Evolutionary conservation across 2,888 invertebrate species (phyloP), one percentile per base, ranked within the genome.

Genomic region (Trachelus tabidus): DNA sequence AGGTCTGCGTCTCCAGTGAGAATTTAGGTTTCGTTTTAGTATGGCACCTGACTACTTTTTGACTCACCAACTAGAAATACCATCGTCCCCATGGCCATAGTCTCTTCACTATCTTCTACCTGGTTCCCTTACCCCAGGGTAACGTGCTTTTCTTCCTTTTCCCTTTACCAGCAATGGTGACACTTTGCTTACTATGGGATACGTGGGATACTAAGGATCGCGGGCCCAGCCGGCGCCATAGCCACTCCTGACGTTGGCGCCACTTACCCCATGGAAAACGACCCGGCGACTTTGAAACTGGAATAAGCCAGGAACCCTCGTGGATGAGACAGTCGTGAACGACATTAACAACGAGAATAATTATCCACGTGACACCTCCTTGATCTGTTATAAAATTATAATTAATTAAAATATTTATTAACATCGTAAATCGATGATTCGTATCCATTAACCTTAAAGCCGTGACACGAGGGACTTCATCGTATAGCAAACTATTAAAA

Each of bases 191-290:
- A 23, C 40, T 40, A 40, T 15, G 37, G 37, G 37, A 40, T 15
- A 76, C 75, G 31, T 31, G 31, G 31, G 33, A 33, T 33, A 33
- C 33, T 76, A 77, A 81, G 79, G 35, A 34, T 35, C 75, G 34
- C 56, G 79, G 79, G 75, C 75, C 81, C 80, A 81, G 84, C 82
- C 83, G 86, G 86, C 86, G 86, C 85, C 86, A 84, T 76, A 78
- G 79, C 76, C 77, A 82, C 81, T 80, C 80, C 80, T 82, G 81
- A 71, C 79, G 75, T 76, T 80, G 86, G 84, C 85, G 87, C 85
- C 87, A 84, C 81, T 81, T 71, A 71, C 71, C 71, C 71, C 71
- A 33, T 30, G 34, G 71, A 71, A 31, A 33, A 33, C 71, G 15
- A 33, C 71, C 23, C 31, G 30, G 71, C 71, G 71, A 71, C 31